phyloP scores from a whole-genome alignment of 2,797 vertebrate species.

The Sylvia borin region DNA sequence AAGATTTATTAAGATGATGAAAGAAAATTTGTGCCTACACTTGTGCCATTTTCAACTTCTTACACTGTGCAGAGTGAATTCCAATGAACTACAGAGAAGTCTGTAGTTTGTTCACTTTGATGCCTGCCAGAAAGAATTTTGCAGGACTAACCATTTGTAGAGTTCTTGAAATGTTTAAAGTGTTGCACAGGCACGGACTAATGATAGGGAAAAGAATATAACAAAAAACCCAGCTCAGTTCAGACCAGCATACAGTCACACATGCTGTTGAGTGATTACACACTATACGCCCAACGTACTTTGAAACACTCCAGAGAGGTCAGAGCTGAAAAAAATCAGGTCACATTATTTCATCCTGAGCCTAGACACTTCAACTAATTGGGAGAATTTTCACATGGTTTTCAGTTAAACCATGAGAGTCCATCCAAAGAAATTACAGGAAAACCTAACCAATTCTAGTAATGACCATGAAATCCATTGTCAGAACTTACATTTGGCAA shows the following conservation, averaged over 20 bases:
- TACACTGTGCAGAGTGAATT: background rate
- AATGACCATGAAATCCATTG: background rate
- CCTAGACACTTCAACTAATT: conserved; percentile 36
- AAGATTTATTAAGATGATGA: background rate
- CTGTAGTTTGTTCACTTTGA: background rate
- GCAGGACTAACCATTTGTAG: background rate
- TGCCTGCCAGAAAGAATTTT: background rate
- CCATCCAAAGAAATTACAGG: conserved; percentile 46
- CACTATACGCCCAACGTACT: background rate
- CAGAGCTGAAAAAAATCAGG: conserved; percentile 22
- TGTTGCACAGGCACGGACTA: background rate
- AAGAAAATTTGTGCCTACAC: background rate
- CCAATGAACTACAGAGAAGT: background rate
- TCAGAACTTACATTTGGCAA: conserved; percentile 11
- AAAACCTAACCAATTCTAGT: conserved; percentile 46
- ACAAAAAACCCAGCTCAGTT: background rate
- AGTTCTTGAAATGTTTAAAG: background rate
- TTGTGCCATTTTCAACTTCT: background rate
- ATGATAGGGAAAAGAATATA: background rate
- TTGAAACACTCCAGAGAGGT: conserved; percentile 25
- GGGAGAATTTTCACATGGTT: conserved; percentile 28
- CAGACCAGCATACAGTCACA: background rate
- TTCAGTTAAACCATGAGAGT: conserved; percentile 22
- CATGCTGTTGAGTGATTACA: background rate
- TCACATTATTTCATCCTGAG: conserved; percentile 28